Base-by-base conservation (phyloP, 2,888 invertebrate species). In the Yponomeuta malinellus region DNA sequence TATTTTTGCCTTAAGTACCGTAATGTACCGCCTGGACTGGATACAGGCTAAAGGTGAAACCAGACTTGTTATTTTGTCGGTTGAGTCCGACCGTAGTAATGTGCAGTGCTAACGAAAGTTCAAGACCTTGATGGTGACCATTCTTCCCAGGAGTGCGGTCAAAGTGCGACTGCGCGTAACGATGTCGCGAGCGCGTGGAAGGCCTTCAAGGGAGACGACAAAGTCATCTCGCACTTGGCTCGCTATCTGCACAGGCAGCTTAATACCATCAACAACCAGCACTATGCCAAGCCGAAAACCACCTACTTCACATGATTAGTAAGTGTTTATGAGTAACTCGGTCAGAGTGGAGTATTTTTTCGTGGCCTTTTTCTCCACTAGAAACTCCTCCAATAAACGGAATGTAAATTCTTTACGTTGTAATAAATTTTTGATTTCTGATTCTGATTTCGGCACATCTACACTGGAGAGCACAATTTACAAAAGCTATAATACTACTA, bases 61-160 rank as follows among this genome's bases (percentile, higher is more conserved):
- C 43, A 43, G 43, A 8, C 43, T 43, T 43, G 8, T 8, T 0
- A 43, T 43, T 43, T 43, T 43, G 9, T 8, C 8, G 8, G 43
- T 5, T 9, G 9, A 43, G 8, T 43, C 9, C 43, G 6, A 8
- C 43, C 33, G 33, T 33, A 33, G 33, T 33, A 33, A 43, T 43
- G 43, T 8, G 43, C 6, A 43, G 43, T 43, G 8, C 43, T 43
- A 5, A 43, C 8, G 12, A 52, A 59, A 59, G 52, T 15, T 3
- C 12, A 4, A 59, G 52, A 15, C 2, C 52, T 3, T 59, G 12
- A 15, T 59, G 52, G 15, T 59, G 12, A 4, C 15, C 5, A 59
- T 10, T 65, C 23, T 23, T 1, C n/a, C 1, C 74, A 91, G 91
- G 89, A 88, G 73, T 91, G 91, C 74, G 90, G 90, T 0, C 89